Conservation (phyloP, 2,113 vertebrate species). For the Callithrix jacchus region DNA sequence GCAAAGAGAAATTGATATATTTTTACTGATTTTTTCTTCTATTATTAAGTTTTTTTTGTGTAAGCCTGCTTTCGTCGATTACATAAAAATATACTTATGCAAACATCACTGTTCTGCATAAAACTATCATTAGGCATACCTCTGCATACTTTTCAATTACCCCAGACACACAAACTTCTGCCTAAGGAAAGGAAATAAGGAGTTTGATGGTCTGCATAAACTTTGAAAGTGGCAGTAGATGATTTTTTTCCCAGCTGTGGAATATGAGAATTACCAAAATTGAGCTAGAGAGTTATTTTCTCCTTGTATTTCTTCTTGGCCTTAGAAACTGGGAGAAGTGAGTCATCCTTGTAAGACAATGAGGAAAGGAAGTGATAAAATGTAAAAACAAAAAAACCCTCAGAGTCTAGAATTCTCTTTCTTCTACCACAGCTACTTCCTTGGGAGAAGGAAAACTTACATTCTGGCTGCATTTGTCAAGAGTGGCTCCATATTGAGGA, state of each 20-base stretch:
- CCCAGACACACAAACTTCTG: background rate
- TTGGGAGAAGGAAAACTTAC: background rate
- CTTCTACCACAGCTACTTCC: background rate
- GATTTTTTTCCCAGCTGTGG: conserved; percentile 1
- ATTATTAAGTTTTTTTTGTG: conserved; percentile 11
- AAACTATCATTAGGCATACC: background rate
- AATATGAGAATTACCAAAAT: background rate
- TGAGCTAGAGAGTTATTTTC: conserved; percentile 10
- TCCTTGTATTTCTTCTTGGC: background rate
- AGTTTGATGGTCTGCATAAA: conserved; percentile 52
- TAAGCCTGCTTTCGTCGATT: conserved; percentile 16
- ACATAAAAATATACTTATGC: conserved; percentile 26
- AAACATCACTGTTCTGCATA: background rate
- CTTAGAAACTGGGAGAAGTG: conserved; percentile 18
- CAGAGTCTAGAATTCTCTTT: background rate
- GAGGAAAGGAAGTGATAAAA: conserved; percentile 15
- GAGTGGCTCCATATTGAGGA: background rate
- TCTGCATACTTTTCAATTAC: background rate
- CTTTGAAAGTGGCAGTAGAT: background rate
- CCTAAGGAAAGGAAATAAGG: conserved; percentile 12
- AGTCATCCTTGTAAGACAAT: conserved; percentile 10
- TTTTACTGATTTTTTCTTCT: background rate
- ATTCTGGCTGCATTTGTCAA: background rate
- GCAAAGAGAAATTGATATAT: background rate
- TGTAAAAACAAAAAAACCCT: background rate